Evolutionary conservation across 2,888 invertebrate species (phyloP), one percentile per base, ranked within the genome.

Genomic region (Leptopilina drosophilae): DNA sequence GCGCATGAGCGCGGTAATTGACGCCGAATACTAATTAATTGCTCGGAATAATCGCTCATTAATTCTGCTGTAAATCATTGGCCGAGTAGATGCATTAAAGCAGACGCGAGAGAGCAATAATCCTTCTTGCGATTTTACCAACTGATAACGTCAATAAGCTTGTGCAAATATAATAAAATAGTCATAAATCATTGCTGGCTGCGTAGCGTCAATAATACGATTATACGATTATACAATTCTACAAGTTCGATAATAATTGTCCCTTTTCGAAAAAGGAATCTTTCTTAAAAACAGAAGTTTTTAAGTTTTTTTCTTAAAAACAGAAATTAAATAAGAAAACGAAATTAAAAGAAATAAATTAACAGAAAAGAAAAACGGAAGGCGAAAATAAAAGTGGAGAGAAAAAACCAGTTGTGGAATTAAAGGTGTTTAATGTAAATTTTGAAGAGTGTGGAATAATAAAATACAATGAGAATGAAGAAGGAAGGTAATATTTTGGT

Each of bases 381-480:
- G 62, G 62, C 20, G 59, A 59, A n/a, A 15, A 59, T 20, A 59
- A 59, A 62, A 9, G 7, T 33, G 4, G 2, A 33, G 20, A 12
- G 5, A 59, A 15, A n/a, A 62, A 15, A 20, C 15, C 3, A 9
- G 62, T 62, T 62, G 1, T 62, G 62, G 14, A 33, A 33, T 40
- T 64, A 12, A 64, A 64, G 14, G 14, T 64, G 33, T 40, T 64
- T 73, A 26, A 73, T 56, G 73, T 73, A 56, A 73, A 73, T 73
- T 49, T 56, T 56, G 26, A 73, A 56, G 56, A 73, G 56, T 73
- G 26, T 73, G 6, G 67, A 67, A 67, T 67, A 46, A 69, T 53
- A 56, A 73, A 56, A 20, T 56, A 73, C 73, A 73, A 73, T 69
- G 67, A 66, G 67, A 40, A 73, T 73, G 56, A 73, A 73, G 53